Base-by-base conservation (phyloP, 2,113 vertebrate species). In the Cyanocitta stelleri region DNA sequence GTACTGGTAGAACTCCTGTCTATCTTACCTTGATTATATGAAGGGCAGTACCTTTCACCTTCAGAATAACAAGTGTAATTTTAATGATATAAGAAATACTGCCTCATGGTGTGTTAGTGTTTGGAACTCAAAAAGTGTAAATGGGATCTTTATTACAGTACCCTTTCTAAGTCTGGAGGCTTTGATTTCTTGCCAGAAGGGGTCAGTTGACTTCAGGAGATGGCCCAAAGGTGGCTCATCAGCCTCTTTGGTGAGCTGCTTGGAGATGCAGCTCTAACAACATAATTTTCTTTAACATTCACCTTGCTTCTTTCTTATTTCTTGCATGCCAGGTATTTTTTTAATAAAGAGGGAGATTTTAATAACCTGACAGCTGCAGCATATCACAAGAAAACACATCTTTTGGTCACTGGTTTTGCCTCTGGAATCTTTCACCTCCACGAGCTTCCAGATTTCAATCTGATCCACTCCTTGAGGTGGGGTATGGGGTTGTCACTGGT, bases 381-480 rank as follows among this genome's bases (percentile, higher is more conserved):
- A 2, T 99, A 97, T 89, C 99, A 99, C 97, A 99, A 99, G 94
- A 98, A 97, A 46, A 98, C 97, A 2, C 98, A 98, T 72, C 98
- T 99, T 78, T 96, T 99, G 91, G 99, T 99, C 82, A 99, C 99
- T 1, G 99, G 99, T 6, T 99, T 99, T 72, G 98, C 99, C 30
- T 99, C 99, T 5, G 99, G 99, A 74, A 91, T 98, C 32, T 99
- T 99, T 96, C 99, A 99, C 89, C 98, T 99, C 33, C 99, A 99
- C 0, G 99, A 99, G 64, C 98, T 99, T 43, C 99, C 99, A 0
- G 99, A 99, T 37, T 99, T 99, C 89, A 99, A 98, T 96, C 98
- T 99, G 37, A 99, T 99, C 89, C 99, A 99, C 91, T 99, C 99
- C 11, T 97, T 99, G 90, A 99, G 99, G 99, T 99, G 69, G 97